Conservation (phyloP, 2,888 invertebrate genomes). For the Kuschelorhynchus macadamiae region DNA sequence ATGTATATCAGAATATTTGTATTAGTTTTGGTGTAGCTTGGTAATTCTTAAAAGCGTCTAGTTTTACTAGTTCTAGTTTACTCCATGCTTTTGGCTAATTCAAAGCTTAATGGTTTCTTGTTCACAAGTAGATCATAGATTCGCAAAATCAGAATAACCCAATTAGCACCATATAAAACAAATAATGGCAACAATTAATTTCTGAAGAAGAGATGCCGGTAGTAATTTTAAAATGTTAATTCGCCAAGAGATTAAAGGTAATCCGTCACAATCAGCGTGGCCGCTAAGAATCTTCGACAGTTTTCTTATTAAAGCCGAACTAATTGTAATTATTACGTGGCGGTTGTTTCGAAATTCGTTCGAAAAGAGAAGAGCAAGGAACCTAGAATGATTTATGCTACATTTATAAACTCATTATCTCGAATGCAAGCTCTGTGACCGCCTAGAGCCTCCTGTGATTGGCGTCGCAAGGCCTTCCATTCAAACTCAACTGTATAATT, state of each 20-base stretch:
- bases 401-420: conserved; percentile 71
- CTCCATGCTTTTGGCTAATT: no score
- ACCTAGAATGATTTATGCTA: conserved; percentile 68
- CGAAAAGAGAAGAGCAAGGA: conserved; percentile 57
- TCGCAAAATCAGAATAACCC: no score
- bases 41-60: no score
- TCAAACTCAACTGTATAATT: conserved; percentile 65
- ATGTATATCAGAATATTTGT: no score
- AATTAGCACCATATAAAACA: no score
- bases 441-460: conserved; percentile 67
- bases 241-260: conserved; percentile 36
- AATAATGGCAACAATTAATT: no score
- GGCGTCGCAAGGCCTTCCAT: conserved; percentile 64
- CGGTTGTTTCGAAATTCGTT: conserved; percentile 46
- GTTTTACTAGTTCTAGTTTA: no score
- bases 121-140: no score
- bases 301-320: conserved; percentile 60
- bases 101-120: no score
- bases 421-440: conserved; percentile 63
- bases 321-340: conserved; percentile 62
- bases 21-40: no score
- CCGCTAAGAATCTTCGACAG: conserved; percentile 52
- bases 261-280: conserved; percentile 50
- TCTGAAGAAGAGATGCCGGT: conserved; percentile 34
- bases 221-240: conserved; percentile 38